Percentiles rank a stretch among this genome's conserved stretches.
Evolutionary conservation across 2,797 vertebrate genomes (phyloP).

Genomic region (Hypotaenidia philippensis): DNA sequence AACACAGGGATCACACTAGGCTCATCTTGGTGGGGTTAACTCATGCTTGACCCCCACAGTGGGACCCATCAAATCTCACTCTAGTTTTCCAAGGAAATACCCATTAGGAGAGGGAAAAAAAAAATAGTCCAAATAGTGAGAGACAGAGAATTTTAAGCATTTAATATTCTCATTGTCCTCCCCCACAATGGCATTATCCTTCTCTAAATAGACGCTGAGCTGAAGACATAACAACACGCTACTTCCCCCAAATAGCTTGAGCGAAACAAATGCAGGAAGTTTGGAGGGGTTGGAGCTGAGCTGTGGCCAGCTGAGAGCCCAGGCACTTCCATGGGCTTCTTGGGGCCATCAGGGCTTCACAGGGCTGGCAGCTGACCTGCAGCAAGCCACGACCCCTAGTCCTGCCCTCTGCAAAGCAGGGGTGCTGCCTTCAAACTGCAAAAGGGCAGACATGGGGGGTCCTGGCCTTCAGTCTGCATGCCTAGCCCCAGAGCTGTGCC

Average conservation of each 20-base stretch:
- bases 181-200: conserved; percentile 42
- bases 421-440: not conserved
- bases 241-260: not conserved
- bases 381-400: not conserved
- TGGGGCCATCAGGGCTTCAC: not conserved
- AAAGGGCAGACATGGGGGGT: not conserved
- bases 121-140: not conserved
- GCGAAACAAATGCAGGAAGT: conserved; percentile 64
- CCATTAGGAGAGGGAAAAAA: not conserved
- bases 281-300: not conserved
- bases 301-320: not conserved
- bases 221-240: conserved; percentile 62
- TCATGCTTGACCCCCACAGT: not conserved
- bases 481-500: not conserved
- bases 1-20: not conserved
- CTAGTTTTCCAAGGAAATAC: not conserved
- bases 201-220: conserved; percentile 46
- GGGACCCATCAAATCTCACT: not conserved
- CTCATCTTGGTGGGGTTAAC: not conserved
- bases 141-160: conserved; percentile 22
- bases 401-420: not conserved
- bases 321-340: not conserved
- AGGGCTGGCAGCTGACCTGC: not conserved
- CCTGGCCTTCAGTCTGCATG: not conserved
- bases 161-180: conserved; percentile 46